These are phyloP conservation scores for Grammomys surdaster DNA, from an alignment of 2,113 vertebrate genomes.

Conservation along the genomic window DNA sequence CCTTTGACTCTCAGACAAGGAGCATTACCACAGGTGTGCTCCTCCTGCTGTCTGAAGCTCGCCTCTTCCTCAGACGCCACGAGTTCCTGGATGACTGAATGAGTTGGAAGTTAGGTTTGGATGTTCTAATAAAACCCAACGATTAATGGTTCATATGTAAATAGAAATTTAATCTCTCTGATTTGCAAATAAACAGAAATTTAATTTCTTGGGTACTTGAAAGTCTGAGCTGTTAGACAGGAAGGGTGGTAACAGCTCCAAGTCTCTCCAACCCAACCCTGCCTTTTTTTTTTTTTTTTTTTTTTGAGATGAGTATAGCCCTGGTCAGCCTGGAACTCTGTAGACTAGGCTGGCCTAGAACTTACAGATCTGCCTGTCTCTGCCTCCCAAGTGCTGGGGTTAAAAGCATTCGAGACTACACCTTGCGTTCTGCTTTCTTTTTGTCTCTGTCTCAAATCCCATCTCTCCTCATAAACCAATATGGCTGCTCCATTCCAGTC, in stretches of 20 bases:
- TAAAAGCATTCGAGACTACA: background rate
- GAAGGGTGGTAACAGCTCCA: background rate
- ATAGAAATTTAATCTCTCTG: background rate
- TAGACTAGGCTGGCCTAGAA: background rate
- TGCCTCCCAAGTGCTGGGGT: background rate
- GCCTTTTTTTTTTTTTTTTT: background rate
- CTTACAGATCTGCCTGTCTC: background rate
- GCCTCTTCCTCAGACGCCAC: background rate
- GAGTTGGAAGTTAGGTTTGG: background rate
- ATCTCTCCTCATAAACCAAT: background rate
- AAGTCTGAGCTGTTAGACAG: background rate
- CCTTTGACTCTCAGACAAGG: background rate
- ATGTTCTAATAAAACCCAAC: background rate
- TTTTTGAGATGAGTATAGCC: background rate
- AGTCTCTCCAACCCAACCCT: background rate
- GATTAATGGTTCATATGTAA: background rate
- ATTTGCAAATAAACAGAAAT: background rate
- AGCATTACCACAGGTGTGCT: accelerated
- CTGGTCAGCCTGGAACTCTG: background rate
- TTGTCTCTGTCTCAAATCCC: background rate
- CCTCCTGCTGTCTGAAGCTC: background rate
- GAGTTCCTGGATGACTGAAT: background rate
- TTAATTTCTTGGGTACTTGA: background rate
- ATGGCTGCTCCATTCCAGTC: background rate
- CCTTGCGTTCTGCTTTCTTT: background rate